Conservation (phyloP, 1,140 invertebrate genomes). For the Physella acuta region DNA sequence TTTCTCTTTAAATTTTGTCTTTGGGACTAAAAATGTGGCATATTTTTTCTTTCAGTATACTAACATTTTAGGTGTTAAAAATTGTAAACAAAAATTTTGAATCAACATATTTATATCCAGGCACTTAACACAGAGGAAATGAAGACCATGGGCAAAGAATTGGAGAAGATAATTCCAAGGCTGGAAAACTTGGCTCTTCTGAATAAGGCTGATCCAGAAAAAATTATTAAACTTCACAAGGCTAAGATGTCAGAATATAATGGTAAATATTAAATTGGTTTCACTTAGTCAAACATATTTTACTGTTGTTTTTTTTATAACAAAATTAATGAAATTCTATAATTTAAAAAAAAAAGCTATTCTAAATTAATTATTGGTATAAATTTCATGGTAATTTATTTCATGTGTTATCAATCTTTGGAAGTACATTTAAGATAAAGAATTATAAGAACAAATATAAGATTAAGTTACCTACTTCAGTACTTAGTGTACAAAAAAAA, state of each 20-base stretch:
- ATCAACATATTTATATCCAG: conserved; percentile 19
- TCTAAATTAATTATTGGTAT: too few relatives aligned
- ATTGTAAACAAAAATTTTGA: too few relatives aligned
- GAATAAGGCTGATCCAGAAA: conserved; percentile 31
- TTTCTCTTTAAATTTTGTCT: too few relatives aligned
- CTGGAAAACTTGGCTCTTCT: conserved; percentile 23
- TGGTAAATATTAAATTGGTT: conserved; percentile 29
- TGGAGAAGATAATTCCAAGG: conserved; percentile 30
- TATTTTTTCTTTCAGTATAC: too few relatives aligned
- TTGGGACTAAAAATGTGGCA: too few relatives aligned
- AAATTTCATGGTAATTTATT: neutral
- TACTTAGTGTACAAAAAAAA: neutral
- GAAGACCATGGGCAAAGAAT: conserved; percentile 27
- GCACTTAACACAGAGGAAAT: conserved; percentile 28
- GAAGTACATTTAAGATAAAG: neutral
- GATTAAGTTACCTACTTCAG: neutral
- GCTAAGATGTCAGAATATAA: conserved; percentile 35
- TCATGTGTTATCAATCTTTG: neutral
- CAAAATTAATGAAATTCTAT: too few relatives aligned
- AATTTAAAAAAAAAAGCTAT: too few relatives aligned
- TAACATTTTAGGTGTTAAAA: too few relatives aligned
- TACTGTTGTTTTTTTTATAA: too few relatives aligned
- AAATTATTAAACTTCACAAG: conserved; percentile 41
- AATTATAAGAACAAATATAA: neutral
- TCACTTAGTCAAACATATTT: too few relatives aligned